Evolutionary conservation across 2,113 vertebrate genomes (phyloP).

Genomic region (Protobothrops flavoviridis): DNA sequence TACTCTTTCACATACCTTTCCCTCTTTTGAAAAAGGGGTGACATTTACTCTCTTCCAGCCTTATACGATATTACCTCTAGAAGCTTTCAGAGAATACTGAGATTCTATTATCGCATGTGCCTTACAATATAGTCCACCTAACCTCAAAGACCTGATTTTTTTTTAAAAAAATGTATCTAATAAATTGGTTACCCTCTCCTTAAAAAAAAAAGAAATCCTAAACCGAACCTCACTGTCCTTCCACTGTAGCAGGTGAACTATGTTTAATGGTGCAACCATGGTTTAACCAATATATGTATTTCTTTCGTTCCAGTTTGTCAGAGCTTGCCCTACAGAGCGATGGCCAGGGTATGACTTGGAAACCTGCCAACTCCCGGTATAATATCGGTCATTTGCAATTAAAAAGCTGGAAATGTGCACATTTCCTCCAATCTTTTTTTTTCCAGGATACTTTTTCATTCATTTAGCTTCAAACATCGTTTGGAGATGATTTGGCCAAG

Average conservation of each 20-base stretch:
- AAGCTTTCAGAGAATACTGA: neutral
- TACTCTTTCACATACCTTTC: neutral
- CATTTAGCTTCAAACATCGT: accelerated
- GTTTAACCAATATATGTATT: neutral
- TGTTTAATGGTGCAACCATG: neutral
- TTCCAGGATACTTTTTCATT: slow-evolving; percentile 15
- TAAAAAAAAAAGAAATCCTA: neutral
- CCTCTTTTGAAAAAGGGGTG: neutral
- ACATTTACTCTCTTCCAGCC: neutral
- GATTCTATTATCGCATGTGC: neutral
- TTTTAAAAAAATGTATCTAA: neutral
- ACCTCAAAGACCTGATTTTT: neutral
- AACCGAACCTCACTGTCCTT: neutral
- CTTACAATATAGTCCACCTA: neutral
- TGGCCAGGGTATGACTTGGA: neutral
- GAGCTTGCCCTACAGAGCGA: no score
- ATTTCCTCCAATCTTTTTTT: neutral
- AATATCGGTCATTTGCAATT: neutral
- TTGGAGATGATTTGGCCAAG: slow-evolving; percentile 10
- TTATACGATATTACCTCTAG: neutral
- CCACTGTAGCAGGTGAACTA: neutral
- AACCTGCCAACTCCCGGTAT: neutral
- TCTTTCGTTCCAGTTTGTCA: neutral
- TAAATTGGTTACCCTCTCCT: neutral
- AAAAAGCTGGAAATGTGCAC: slow-evolving; percentile 3